Evolutionary conservation across 2,888 invertebrate genomes (phyloP).

Genomic region (Cryptophagus acutangulus): DNA sequence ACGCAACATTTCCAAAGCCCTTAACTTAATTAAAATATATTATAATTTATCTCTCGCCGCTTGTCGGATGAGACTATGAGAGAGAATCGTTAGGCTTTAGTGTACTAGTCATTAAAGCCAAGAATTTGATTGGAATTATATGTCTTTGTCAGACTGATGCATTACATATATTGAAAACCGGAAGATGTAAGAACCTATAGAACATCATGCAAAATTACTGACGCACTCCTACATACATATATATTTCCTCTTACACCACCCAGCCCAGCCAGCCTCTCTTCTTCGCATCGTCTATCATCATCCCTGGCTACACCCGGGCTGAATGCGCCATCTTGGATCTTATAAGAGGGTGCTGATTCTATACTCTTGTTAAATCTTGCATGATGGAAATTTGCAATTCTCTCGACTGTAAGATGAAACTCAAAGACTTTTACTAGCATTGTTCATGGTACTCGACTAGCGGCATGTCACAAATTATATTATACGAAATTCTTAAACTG

Average conservation of each 20-base stretch:
- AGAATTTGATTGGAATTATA: constrained; percentile 9
- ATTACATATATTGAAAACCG: constrained; percentile 2
- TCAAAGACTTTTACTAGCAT: constrained; percentile 9
- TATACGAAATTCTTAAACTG: too few species aligned
- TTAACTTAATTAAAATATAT: too few species aligned
- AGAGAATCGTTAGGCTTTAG: too few species aligned
- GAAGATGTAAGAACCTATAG: constrained; percentile 1
- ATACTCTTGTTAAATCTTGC: constrained; percentile 32
- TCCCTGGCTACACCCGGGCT: constrained; percentile 15
- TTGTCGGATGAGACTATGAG: too few species aligned
- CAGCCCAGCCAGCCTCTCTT: too few species aligned
- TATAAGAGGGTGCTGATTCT: constrained; percentile 24
- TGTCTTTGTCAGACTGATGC: constrained; percentile 6
- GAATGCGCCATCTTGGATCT: constrained; percentile 32
- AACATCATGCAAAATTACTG: constrained; percentile 8
- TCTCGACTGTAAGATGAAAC: constrained; percentile 25
- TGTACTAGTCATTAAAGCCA: neutral
- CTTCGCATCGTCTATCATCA: constrained; percentile 11
- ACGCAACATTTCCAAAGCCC: too few species aligned
- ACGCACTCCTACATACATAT: constrained; percentile 2
- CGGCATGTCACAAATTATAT: too few species aligned
- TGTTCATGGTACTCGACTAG: too few species aligned
- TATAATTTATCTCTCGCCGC: too few species aligned
- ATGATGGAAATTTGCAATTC: constrained; percentile 38
- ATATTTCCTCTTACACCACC: too few species aligned